Evolutionary conservation across 2,888 invertebrate species (phyloP), one percentile per base, ranked within the genome.

Genomic region (Eristalis pertinax): DNA sequence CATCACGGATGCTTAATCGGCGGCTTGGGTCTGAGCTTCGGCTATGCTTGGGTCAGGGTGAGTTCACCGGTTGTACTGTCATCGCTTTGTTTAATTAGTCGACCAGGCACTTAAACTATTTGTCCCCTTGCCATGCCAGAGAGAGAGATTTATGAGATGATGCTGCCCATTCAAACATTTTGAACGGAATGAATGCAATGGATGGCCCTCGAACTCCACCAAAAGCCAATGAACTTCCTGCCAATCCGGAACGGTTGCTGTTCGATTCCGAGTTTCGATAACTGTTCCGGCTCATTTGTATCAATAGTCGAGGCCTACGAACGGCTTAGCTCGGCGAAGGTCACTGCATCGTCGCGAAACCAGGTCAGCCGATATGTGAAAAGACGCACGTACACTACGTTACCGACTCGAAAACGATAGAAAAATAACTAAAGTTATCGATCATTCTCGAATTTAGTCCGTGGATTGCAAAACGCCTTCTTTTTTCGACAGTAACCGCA

Each of bases 1-100:
- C 50, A 50, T 50, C 50, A 8, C 19, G n/a, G 41, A 65, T 67
- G 26, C 50, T 38, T 35, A 56, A 35, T 22, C n/a, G n/a, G n/a
- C n/a, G n/a, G n/a, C n/a, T n/a, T n/a, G n/a, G n/a, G n/a, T n/a
- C 32, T 35, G 24, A 22, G 50, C 15, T 1, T n/a, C 43, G 43
- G 19, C 19, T 13, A 38, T 38, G 38, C 38, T 60, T 74, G 56
- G 80, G 72, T 81, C 84, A 84, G 84, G 84, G 84, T 80, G 72
- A 76, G n/a, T 67, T 58, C 43, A 70, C 75, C 43, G 56, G 26
- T 62, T 62, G 64, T 75, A 38, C 73, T 50, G 4, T 50, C 79
- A 70, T 75, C 68, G 15, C 29, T 74, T 43, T 62, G 22, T 11
- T 29, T 76, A 76, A 68, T 67, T 41, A 41, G 43, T 13, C 32